Evolutionary conservation across 2,797 vertebrate species (phyloP).

Genomic region (Liasis olivaceus): DNA sequence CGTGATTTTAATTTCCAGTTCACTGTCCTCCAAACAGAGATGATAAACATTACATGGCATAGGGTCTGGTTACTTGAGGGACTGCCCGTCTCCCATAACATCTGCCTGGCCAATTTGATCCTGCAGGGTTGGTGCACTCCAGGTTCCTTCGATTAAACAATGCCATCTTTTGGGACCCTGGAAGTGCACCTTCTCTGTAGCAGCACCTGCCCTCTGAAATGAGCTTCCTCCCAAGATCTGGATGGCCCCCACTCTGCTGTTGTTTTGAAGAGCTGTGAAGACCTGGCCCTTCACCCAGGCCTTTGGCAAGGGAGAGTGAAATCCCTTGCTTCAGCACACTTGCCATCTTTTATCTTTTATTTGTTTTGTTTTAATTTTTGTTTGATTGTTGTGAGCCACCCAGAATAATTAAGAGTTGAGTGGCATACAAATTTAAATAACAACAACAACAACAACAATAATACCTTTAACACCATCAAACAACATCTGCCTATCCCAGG

Average conservation of each 20-base stretch:
- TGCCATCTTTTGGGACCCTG: neutral
- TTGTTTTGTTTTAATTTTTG: no score
- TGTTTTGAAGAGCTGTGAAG: neutral
- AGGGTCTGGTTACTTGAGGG: neutral
- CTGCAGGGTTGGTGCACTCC: neutral
- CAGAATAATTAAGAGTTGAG: neutral
- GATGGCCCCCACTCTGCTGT: neutral
- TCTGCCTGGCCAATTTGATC: neutral
- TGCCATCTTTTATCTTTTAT: no score
- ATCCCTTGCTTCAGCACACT: no score
- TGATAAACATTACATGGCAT: neutral
- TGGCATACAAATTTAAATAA: neutral
- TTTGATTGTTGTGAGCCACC: no score
- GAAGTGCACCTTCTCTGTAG: neutral
- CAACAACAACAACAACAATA: neutral
- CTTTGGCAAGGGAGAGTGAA: no score
- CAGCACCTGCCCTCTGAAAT: neutral
- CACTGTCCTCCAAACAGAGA: neutral
- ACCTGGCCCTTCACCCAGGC: neutral
- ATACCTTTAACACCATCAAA: no score
- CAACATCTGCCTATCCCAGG: no score
- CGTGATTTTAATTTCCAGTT: neutral
- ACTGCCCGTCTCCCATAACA: neutral
- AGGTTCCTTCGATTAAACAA: no score
- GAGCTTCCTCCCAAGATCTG: neutral